Evolutionary conservation across 23 tunicate genomes (phyloP), one percentile per base, ranked within the genome.

Genomic region (Trididemnum miniatum): DNA sequence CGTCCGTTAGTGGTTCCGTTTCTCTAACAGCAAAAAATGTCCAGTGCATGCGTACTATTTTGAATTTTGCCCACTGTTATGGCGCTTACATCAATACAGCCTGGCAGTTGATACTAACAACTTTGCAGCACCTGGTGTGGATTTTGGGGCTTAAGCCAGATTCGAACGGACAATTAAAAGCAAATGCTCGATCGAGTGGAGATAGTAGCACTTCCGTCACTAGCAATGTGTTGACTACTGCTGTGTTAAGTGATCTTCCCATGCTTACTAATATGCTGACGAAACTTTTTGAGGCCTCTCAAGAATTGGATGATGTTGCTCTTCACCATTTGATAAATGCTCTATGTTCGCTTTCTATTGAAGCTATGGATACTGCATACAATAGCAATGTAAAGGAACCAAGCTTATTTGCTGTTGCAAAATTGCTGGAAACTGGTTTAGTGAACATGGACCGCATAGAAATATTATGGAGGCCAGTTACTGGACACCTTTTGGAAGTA

Each of bases 401-500:
- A 59, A 95, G 98, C 44, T 51, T 95, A 23, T 95, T 95, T 85
- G 98, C 98, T 33, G 87, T 93, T 0, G 98, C 98, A 1, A 93
- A 93, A 35, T 82, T 93, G 0, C 76, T 93, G 35, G 98, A 93
- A 80, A 93, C 98, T 0, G 98, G 98, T 40, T 67, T 93, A 38
- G 93, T 88, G 26, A 93, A 93, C 80, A 93, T 93, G 98, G 82
- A 75, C 20, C 80, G 98, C 12, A 89, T 95, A 44, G 98, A 95
- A 76, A 82, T 95, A 28, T 59, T 95, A 3, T 95, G 98, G 98
- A 77, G 98, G 54, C 98, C 95, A 35, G 95, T 95, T 15, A 90
- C 98, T n/a, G 98, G 98, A 23, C 98, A 95, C 82, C 74, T 95
- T 20, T 83, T 95, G 20, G 98, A 95, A 80, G 98, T 95, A 5